These are phyloP conservation scores for Sula dactylatra DNA, from an alignment of 2,113 vertebrate species.

Conservation along the genomic window DNA sequence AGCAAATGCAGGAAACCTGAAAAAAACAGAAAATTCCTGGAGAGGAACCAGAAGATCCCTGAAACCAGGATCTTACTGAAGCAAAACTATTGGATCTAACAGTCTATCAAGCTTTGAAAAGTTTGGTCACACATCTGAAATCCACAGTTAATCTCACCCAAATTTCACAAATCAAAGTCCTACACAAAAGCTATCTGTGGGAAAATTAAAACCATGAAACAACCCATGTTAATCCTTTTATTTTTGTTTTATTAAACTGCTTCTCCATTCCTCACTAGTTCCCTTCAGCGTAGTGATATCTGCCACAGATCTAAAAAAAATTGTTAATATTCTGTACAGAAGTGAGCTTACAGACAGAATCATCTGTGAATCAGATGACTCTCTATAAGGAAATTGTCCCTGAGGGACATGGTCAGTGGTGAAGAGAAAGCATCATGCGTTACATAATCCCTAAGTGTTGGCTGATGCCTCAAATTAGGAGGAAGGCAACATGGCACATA, in stretches of 20 bases:
- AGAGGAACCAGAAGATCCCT: no score
- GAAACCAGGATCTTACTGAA: background rate
- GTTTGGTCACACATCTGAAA: background rate
- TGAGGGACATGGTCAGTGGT: background rate
- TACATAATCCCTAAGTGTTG: background rate
- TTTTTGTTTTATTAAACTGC: background rate
- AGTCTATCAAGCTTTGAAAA: background rate
- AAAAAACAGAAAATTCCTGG: no score
- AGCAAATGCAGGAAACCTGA: background rate
- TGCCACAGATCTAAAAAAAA: background rate
- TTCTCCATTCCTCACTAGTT: background rate
- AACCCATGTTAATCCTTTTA: background rate
- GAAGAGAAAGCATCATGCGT: background rate
- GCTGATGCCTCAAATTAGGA: background rate
- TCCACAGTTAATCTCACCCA: background rate
- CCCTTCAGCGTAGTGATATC: background rate
- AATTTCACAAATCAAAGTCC: background rate
- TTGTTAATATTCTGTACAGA: background rate
- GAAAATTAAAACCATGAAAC: background rate
- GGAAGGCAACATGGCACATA: background rate
- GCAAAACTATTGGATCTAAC: background rate
- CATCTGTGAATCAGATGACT: background rate
- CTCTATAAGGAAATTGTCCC: background rate
- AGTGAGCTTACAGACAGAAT: background rate
- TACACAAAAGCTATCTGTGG: background rate